Conservation (phyloP, 2,797 vertebrate genomes). For the Cyclopterus lumpus region DNA sequence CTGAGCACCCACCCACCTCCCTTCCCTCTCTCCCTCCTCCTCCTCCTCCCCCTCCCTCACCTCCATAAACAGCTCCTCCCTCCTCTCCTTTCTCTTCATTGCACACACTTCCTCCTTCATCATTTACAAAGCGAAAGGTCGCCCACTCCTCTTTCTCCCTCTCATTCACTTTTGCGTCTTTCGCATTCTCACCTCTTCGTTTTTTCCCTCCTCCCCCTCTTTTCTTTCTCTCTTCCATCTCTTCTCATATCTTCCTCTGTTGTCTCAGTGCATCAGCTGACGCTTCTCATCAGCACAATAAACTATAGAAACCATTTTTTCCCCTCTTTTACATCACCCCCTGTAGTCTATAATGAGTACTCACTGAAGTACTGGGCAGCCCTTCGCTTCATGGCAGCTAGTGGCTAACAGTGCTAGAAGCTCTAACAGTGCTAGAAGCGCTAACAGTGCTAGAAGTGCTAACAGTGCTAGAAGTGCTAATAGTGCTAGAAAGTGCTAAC, state of each 20-base stretch:
- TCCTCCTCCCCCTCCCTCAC: slow-evolving; percentile 17
- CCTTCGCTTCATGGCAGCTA: too few relatives aligned
- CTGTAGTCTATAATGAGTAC: too few relatives aligned
- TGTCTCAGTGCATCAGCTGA: neutral
- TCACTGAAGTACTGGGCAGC: too few relatives aligned
- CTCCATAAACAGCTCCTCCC: slow-evolving; percentile 43
- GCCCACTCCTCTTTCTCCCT: slow-evolving; percentile 26
- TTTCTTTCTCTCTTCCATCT: neutral
- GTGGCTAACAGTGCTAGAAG: neutral
- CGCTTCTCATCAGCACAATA: neutral
- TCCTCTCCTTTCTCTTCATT: slow-evolving; percentile 31
- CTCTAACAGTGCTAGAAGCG: neutral
- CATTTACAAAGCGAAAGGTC: slow-evolving; percentile 64
- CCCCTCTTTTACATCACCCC: neutral
- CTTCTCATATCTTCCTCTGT: neutral
- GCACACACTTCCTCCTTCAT: slow-evolving; percentile 39
- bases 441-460: neutral
- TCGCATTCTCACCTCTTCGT: slow-evolving; percentile 11
- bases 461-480: neutral
- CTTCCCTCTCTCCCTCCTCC: slow-evolving; percentile 18
- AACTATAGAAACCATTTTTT: neutral
- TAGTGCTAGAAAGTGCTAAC: neutral
- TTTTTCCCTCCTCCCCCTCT: neutral
- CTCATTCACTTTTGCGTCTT: neutral
- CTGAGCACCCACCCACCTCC: slow-evolving; percentile 46